Evolutionary conservation across 2,797 vertebrate genomes (phyloP).

Genomic region (Sebastes cheni): DNA sequence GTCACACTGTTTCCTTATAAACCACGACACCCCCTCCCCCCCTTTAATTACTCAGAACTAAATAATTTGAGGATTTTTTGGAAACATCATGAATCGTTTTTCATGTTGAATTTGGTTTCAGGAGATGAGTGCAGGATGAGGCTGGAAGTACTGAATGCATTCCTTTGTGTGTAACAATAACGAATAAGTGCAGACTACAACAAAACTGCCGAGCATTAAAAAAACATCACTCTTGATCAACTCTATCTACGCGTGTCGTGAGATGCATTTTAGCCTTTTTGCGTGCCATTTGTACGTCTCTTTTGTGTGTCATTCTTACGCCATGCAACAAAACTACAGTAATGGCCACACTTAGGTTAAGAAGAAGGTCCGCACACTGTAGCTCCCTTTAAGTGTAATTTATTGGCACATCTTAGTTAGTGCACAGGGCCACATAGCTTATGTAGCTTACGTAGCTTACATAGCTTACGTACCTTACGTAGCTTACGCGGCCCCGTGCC

Average conservation of each 20-base stretch:
- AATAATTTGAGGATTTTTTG: background rate
- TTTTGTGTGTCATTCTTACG: too few relatives aligned
- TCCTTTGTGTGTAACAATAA: background rate
- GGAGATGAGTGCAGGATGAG: background rate
- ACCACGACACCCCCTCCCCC: background rate
- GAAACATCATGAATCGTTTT: slow-evolving; percentile 3
- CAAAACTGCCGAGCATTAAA: background rate
- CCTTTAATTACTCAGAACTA: background rate
- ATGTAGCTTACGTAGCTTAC: too few relatives aligned
- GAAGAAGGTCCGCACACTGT: too few relatives aligned
- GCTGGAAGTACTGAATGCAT: background rate
- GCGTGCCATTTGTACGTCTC: too few relatives aligned
- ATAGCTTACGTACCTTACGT: too few relatives aligned
- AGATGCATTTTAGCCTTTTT: too few relatives aligned
- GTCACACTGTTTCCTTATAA: background rate
- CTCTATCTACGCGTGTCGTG: background rate
- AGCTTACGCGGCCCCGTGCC: too few relatives aligned
- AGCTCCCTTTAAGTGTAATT: too few relatives aligned
- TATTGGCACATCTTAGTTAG: too few relatives aligned
- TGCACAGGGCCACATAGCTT: too few relatives aligned
- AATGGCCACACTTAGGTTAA: too few relatives aligned
- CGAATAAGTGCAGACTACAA: slow-evolving; percentile 18
- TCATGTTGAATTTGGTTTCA: background rate
- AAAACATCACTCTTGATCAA: background rate
- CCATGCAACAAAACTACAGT: too few relatives aligned